A percentile compares a stretch with the other conserved stretches of the same genome.
Conservation (phyloP, 2,888 invertebrate species). For the Himalopsyche tibetana region DNA sequence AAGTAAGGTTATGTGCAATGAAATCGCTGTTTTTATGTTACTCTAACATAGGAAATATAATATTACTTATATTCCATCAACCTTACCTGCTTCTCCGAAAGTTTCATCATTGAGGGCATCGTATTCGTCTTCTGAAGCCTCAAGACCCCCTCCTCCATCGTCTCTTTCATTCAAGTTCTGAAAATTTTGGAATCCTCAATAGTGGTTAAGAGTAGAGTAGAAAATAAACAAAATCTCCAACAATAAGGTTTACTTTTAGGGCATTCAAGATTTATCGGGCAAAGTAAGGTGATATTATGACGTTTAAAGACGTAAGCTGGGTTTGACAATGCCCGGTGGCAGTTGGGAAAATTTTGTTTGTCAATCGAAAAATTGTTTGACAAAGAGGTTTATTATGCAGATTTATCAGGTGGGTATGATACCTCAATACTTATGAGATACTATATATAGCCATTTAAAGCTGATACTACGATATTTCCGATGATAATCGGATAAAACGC, state of each 20-base stretch:
- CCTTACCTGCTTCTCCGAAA: slow-evolving; percentile 86
- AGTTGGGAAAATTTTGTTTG: neutral
- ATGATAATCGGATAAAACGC: neutral
- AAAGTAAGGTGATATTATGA: neutral
- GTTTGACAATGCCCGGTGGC: slow-evolving; percentile 28
- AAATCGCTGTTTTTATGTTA: neutral
- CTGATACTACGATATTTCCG: neutral
- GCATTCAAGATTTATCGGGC: neutral
- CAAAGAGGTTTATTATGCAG: neutral
- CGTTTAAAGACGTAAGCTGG: neutral
- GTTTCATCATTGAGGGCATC: slow-evolving; percentile 96
- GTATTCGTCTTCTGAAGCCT: slow-evolving; percentile 87
- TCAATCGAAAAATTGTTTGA: neutral
- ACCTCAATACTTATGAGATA: neutral
- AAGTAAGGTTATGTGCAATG: slow-evolving; percentile 48
- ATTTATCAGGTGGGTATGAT: neutral
- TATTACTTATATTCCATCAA: neutral
- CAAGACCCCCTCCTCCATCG: slow-evolving; percentile 78
- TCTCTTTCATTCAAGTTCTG: slow-evolving; percentile 77
- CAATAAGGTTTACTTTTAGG: neutral
- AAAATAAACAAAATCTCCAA: neutral
- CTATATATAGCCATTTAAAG: neutral
- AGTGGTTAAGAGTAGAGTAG: neutral
- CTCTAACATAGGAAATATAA: neutral
- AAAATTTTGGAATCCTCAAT: slow-evolving; percentile 10